phyloP scores from a whole-genome alignment of 2,797 vertebrate genomes.

The Melanotaenia pygmaea region DNA sequence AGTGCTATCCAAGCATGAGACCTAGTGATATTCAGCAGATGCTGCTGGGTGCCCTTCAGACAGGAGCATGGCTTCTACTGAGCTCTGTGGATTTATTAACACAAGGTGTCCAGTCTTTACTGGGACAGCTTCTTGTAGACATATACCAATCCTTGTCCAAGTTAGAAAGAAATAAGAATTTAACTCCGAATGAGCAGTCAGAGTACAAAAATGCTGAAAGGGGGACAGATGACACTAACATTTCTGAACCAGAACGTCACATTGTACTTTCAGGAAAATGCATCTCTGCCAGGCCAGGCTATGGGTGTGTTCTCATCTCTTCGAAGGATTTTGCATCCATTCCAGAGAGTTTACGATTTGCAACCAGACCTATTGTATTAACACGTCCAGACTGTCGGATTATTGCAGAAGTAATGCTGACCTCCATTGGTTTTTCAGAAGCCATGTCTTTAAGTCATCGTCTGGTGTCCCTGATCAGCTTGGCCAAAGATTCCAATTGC shows the following conservation, averaged over 20 bases:
- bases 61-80: conserved; percentile 87
- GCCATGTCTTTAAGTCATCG: conserved; percentile 77
- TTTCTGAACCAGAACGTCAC: conserved; percentile 29
- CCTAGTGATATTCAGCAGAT: conserved; percentile 74
- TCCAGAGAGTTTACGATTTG: conserved; percentile 79
- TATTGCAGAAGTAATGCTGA: conserved; percentile 84
- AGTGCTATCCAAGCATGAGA: conserved; percentile 74
- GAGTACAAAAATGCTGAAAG: conserved; percentile 1
- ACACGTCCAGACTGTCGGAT: conserved; percentile 78
- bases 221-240: not conserved
- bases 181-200: conserved; percentile 7
- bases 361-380: conserved; percentile 84
- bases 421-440: conserved; percentile 83
- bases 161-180: conserved; percentile 42
- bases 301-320: conserved; percentile 84
- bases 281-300: conserved; percentile 72
- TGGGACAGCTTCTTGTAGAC: conserved; percentile 83
- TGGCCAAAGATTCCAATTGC: conserved; percentile 79
- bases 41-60: conserved; percentile 85
- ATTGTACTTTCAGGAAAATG: conserved; percentile 77
- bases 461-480: conserved; percentile 79
- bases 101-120: conserved; percentile 71
- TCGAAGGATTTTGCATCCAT: conserved; percentile 58
- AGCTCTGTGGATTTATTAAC: conserved; percentile 79
- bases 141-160: conserved; percentile 76